Evolutionary conservation across 2,888 invertebrate genomes (phyloP).

Genomic region (Choreutis nemorana): DNA sequence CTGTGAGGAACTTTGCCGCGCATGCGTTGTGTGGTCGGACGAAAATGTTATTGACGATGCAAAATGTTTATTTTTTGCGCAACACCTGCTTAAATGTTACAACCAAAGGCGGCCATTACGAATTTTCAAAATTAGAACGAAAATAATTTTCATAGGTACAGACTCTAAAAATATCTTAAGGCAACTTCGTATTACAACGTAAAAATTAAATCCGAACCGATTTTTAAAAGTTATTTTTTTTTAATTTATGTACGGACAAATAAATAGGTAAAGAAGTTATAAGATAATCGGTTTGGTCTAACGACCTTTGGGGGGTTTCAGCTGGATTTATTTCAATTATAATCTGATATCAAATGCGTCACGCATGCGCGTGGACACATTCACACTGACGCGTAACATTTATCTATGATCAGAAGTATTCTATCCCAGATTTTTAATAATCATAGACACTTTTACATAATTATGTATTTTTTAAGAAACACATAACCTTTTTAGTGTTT

Average conservation of each 20-base stretch:
- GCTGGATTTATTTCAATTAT: slow-evolving; percentile 62
- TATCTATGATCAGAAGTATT: too few species aligned
- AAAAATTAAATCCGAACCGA: too few species aligned
- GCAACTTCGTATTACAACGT: too few species aligned
- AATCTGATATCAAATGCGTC: slow-evolving; percentile 29
- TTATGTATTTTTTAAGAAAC: neutral
- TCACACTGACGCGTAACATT: slow-evolving; percentile 33
- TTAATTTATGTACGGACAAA: neutral
- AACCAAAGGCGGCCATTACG: slow-evolving; percentile 5
- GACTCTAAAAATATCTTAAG: too few species aligned
- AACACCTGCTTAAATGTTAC: too few species aligned
- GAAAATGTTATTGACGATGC: slow-evolving; percentile 60
- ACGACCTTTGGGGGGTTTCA: slow-evolving; percentile 35
- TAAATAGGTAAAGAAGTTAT: slow-evolving; percentile 16
- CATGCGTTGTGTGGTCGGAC: slow-evolving; percentile 38
- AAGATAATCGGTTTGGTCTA: slow-evolving; percentile 39
- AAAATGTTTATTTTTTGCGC: slow-evolving; percentile 55
- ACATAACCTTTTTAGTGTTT: too few species aligned
- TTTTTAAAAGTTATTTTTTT: neutral
- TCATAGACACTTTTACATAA: neutral
- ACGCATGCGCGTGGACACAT: slow-evolving; percentile 43
- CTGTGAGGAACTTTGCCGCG: slow-evolving; percentile 23
- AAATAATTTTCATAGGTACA: too few species aligned
- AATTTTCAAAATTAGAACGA: too few species aligned
- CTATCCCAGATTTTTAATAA: neutral